Evolutionary conservation across 2,888 invertebrate species (phyloP), one percentile per base, ranked within the genome.

Genomic region (Thera britannica): DNA sequence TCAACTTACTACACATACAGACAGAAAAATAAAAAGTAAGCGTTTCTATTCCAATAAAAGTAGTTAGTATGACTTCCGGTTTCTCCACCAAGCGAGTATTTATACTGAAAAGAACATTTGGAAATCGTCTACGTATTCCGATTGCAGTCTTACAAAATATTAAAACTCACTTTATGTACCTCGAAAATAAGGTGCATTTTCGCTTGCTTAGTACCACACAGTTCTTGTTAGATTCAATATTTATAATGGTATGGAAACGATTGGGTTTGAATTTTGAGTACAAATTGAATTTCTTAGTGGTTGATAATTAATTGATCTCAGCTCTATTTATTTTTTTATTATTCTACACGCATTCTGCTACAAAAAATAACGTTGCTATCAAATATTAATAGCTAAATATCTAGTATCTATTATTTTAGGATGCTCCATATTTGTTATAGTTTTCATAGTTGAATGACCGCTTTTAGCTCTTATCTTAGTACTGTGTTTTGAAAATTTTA

Each of bases 181-280:
- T 7, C 1, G 6, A 11, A 1, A 38, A 56, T 56, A 56, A n/a
- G 38, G 38, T 56, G 56, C 7, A 12, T n/a, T 56, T 38, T 56
- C 12, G 55, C 36, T 6, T 52, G 9, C 9, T 11, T 35, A 11
- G 2, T 8, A 34, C n/a, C 23, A 23, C 51, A 56, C 38, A 56
- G 38, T 38, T 56, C 56, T 41, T 41, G 38, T 36, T 3, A 12
- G 38, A 56, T 41, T 56, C 41, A 56, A 38, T 56, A 41, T 41
- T 56, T 38, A 12, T 7, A 41, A 38, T 56, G 12, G 38, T 8
- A 41, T 2, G 54, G 3, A 41, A 7, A 12, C 12, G 12, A 2
- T 8, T 41, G 6, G 7, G 8, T 38, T 56, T 12, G 12, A 56
- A 56, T 38, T 56, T 56, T 56, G 38, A 38, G 11, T 41, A 38